phyloP scores from a whole-genome alignment of 1,140 invertebrate genomes.

The Drosophila equinoxialis region DNA sequence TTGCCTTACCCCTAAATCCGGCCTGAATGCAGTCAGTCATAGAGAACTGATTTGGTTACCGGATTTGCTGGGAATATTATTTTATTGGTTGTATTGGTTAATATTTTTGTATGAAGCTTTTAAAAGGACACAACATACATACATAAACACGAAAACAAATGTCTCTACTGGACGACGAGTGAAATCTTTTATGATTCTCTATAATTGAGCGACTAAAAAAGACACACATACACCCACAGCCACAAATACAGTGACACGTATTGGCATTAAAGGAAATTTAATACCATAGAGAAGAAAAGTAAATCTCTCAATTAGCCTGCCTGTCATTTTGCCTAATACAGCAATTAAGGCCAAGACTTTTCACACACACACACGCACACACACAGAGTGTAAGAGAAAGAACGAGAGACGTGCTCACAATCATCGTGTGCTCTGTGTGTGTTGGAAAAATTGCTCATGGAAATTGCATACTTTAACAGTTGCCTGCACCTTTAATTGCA shows the following conservation, averaged over 20 bases:
- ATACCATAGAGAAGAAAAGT: constrained; percentile 11
- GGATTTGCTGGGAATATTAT: too few species aligned
- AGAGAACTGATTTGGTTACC: too few species aligned
- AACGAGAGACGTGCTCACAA: neutral
- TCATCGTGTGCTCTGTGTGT: constrained; percentile 10
- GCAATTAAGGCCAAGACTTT: constrained; percentile 34
- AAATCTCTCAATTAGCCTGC: constrained; percentile 13
- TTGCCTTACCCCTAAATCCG: too few species aligned
- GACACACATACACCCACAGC: neutral
- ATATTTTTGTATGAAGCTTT: neutral
- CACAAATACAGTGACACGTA: neutral
- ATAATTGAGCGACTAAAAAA: neutral
- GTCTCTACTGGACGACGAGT: neutral
- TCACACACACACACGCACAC: constrained; percentile 25
- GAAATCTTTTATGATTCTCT: constrained; percentile 2
- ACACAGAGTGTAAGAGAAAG: constrained; percentile 12
- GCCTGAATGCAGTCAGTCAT: too few species aligned
- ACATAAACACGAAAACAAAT: neutral
- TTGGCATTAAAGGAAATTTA: constrained; percentile 13
- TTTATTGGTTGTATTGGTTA: neutral
- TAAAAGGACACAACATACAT: neutral
- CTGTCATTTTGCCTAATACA: constrained; percentile 14
- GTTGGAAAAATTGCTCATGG: constrained; percentile 17
- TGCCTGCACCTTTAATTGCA: constrained; percentile 16
- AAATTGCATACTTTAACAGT: constrained; percentile 12